phyloP scores from a whole-genome alignment of 2,797 vertebrate genomes.

The Emys orbicularis region DNA sequence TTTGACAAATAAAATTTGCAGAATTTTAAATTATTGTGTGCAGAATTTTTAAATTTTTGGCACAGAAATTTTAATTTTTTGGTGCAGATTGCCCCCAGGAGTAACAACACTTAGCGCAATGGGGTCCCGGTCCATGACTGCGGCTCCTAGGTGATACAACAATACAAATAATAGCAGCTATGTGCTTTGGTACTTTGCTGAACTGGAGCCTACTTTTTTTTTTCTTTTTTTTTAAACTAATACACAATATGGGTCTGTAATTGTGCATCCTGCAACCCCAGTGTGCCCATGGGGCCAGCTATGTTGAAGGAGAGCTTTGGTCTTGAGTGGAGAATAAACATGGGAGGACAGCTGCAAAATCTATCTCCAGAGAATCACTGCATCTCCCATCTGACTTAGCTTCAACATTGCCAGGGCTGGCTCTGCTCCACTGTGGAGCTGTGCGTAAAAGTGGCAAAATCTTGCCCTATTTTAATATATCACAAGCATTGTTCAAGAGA shows the following conservation, averaged over 20 bases:
- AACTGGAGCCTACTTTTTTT: neutral
- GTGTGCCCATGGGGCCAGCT: accelerated
- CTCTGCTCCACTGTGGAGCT: neutral
- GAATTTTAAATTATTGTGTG: no score
- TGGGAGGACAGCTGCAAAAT: neutral
- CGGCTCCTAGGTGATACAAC: neutral
- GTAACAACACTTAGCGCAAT: neutral
- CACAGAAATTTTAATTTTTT: no score
- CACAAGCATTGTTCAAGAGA: neutral
- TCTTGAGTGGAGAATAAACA: neutral
- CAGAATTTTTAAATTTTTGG: no score
- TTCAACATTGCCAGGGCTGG: neutral
- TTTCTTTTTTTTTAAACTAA: neutral
- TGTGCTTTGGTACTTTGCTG: accelerated
- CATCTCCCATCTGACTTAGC: constrained; percentile 21
- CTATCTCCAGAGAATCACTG: neutral
- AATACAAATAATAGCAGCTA: neutral
- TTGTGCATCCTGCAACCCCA: accelerated
- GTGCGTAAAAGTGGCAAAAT: neutral
- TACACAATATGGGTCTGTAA: neutral
- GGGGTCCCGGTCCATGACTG: neutral
- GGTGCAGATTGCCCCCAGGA: no score
- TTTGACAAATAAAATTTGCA: no score
- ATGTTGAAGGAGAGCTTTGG: neutral
- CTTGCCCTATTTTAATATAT: neutral